Conservation (phyloP, 2,888 invertebrate species). For the Calameuta filiformis region DNA sequence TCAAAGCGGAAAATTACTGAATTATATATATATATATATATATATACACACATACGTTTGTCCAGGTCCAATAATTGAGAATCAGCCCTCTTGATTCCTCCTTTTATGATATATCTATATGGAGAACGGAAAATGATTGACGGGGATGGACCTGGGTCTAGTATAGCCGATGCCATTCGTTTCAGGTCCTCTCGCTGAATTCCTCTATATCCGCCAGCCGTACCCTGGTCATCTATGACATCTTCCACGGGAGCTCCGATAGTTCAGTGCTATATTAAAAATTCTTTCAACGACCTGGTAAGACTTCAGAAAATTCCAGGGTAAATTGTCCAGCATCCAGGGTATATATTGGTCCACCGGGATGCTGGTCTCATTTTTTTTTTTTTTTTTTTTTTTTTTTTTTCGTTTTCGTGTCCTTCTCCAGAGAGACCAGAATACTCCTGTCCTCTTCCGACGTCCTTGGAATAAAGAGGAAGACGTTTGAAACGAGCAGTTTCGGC, state of each 20-base stretch:
- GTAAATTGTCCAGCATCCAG: neutral
- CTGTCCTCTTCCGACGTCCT: neutral
- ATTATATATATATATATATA: neutral
- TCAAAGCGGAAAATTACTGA: neutral
- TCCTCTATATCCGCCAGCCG: neutral
- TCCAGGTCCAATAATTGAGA: neutral
- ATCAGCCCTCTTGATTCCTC: neutral
- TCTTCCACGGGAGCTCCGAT: neutral
- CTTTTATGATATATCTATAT: neutral
- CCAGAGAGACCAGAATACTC: neutral
- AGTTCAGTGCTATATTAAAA: neutral
- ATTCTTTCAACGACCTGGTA: neutral
- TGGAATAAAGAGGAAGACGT: neutral
- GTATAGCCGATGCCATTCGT: neutral
- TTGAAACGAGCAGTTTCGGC: neutral
- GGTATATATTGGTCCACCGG: neutral
- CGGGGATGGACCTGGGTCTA: neutral
- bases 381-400: neutral
- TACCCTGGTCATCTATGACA: neutral
- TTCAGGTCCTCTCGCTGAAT: neutral
- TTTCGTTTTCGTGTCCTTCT: neutral
- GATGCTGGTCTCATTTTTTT: neutral
- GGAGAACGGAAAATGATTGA: neutral
- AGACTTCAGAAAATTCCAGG: neutral
- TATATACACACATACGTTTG: neutral